Percentiles rank a stretch among this genome's conserved stretches.
Conservation (phyloP, 2,888 invertebrate species). For the Zhengitettix transpicula region DNA sequence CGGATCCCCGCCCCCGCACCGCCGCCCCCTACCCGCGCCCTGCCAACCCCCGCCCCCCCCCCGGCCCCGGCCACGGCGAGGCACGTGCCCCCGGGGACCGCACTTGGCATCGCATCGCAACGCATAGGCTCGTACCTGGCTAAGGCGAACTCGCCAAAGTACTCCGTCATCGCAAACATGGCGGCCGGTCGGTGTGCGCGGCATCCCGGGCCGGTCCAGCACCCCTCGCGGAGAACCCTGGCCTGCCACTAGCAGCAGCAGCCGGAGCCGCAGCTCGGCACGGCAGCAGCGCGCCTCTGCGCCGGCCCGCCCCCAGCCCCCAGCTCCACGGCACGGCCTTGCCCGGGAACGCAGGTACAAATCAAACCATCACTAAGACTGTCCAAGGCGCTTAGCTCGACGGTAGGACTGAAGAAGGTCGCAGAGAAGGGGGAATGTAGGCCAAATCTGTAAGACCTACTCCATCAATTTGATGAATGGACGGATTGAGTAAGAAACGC, state of each 20-base stretch:
- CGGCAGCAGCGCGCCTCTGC: neutral
- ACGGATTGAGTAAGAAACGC: no score
- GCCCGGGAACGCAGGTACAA: no score
- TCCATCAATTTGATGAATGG: no score
- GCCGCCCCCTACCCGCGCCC: neutral
- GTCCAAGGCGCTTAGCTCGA: no score
- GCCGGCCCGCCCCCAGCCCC: neutral
- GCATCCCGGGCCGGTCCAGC: neutral
- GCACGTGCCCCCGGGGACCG: neutral
- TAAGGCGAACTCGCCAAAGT: conserved; percentile 33
- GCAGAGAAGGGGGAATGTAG: no score
- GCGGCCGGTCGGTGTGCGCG: conserved; percentile 12
- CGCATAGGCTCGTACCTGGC: conserved; percentile 25
- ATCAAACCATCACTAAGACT: no score
- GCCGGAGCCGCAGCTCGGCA: neutral
- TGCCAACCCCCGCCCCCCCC: no score
- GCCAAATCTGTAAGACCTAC: no score
- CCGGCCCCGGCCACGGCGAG: neutral
- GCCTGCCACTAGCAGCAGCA: neutral
- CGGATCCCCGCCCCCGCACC: neutral
- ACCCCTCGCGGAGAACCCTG: neutral
- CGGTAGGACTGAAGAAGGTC: no score
- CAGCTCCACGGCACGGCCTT: no score
- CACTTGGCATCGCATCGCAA: neutral
- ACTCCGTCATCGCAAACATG: conserved; percentile 36